These are phyloP conservation scores for Chlorodrepanis virens DNA, from an alignment of 2,113 vertebrate species.

Conservation along the genomic window DNA sequence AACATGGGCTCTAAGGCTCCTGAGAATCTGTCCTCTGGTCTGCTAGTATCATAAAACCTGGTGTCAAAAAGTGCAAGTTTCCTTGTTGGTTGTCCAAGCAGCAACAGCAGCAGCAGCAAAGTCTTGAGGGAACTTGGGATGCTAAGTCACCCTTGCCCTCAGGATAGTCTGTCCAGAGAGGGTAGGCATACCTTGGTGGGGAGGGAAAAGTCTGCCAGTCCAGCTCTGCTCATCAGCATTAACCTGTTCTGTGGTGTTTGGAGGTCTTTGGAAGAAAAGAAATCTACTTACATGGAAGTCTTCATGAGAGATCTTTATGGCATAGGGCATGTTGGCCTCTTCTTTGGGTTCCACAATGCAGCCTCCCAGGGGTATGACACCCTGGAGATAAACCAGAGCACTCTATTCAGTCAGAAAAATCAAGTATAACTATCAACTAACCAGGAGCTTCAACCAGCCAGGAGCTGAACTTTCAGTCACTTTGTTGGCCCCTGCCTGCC, in stretches of 20 bases:
- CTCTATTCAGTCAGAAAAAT: not conserved
- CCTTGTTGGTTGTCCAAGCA: not conserved
- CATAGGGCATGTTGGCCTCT: conserved; percentile 92
- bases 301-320: conserved; percentile 90
- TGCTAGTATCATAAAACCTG: not conserved
- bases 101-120: not conserved
- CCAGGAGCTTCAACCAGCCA: too few species aligned
- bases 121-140: not conserved
- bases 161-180: not conserved
- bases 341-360: conserved; percentile 89
- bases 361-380: conserved; percentile 92
- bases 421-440: not conserved
- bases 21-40: not conserved
- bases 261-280: not conserved
- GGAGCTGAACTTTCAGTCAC: not conserved
- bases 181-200: not conserved
- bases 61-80: not conserved
- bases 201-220: not conserved
- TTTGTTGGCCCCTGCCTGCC: not conserved
- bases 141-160: not conserved
- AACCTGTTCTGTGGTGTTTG: not conserved
- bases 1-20: not conserved
- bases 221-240: not conserved
- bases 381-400: conserved; percentile 73
- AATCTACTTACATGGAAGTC: conserved; percentile 87